Evolutionary conservation across 2,888 invertebrate species (phyloP).

Genomic region (Hesperia comma): DNA sequence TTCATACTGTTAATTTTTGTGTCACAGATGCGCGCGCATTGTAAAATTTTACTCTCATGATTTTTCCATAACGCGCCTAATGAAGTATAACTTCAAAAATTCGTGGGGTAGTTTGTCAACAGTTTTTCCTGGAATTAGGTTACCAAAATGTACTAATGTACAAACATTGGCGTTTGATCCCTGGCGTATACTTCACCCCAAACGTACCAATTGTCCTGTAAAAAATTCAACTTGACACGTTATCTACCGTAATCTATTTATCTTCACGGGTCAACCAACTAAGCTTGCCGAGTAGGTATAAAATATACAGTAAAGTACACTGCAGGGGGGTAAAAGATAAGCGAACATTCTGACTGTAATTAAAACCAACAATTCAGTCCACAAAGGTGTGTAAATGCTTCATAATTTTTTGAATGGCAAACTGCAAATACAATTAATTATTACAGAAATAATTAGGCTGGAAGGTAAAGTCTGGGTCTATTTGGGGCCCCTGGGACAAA

Average conservation of each 20-base stretch:
- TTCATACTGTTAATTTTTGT: too few species aligned
- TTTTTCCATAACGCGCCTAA: too few species aligned
- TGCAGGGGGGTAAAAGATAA: not conserved
- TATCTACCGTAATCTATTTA: not conserved
- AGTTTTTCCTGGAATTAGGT: too few species aligned
- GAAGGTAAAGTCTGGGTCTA: not conserved
- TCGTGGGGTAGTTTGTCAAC: too few species aligned
- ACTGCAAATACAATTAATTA: not conserved
- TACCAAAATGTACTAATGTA: too few species aligned
- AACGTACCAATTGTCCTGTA: not conserved
- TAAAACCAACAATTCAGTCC: not conserved
- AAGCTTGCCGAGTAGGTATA: constrained; percentile 13
- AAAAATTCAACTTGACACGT: too few species aligned
- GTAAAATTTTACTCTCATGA: too few species aligned
- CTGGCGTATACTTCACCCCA: not conserved
- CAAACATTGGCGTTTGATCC: not conserved
- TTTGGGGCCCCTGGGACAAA: not conserved
- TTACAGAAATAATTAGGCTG: not conserved
- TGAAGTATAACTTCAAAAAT: too few species aligned
- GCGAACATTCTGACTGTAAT: not conserved
- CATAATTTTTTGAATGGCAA: not conserved
- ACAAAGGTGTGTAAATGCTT: constrained; percentile 1
- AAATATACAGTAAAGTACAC: not conserved
- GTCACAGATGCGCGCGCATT: too few species aligned
- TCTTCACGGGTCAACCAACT: constrained; percentile 24